Conservation (phyloP, 2,113 vertebrate genomes). For the Tupaia tana region DNA sequence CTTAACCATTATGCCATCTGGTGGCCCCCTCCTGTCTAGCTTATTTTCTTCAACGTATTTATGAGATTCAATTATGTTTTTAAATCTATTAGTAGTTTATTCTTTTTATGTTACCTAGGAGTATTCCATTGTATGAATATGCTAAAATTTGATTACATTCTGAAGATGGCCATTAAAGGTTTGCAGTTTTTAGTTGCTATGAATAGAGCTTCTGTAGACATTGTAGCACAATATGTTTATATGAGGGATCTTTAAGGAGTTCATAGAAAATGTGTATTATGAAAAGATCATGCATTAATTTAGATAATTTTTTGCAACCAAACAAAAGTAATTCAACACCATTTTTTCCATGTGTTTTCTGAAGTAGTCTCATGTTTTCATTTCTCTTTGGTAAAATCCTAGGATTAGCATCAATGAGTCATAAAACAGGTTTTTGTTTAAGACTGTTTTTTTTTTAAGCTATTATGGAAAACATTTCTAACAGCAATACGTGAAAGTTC, state of each 20-base stretch:
- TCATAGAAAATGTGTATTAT: too few relatives aligned
- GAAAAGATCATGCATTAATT: too few relatives aligned
- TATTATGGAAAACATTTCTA: neutral
- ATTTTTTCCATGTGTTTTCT: too few relatives aligned
- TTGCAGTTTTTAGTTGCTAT: neutral
- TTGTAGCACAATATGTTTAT: neutral
- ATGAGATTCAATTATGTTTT: neutral
- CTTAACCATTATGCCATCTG: too few relatives aligned
- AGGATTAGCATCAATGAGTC: neutral
- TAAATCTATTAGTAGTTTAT: neutral
- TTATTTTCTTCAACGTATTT: neutral
- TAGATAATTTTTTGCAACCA: too few relatives aligned
- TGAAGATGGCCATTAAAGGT: neutral
- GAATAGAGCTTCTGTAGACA: neutral
- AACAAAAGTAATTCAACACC: too few relatives aligned
- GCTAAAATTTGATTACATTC: neutral
- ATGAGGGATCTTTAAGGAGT: too few relatives aligned
- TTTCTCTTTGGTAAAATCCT: neutral
- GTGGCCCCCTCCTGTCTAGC: neutral
- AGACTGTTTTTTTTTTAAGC: too few relatives aligned
- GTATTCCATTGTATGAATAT: neutral
- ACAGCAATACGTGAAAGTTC: neutral
- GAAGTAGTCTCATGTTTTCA: neutral
- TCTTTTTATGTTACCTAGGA: neutral
- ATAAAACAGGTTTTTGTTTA: neutral